These are phyloP conservation scores for Spodoptera frugiperda DNA, from an alignment of 1,140 invertebrate species.

Conservation along the genomic window DNA sequence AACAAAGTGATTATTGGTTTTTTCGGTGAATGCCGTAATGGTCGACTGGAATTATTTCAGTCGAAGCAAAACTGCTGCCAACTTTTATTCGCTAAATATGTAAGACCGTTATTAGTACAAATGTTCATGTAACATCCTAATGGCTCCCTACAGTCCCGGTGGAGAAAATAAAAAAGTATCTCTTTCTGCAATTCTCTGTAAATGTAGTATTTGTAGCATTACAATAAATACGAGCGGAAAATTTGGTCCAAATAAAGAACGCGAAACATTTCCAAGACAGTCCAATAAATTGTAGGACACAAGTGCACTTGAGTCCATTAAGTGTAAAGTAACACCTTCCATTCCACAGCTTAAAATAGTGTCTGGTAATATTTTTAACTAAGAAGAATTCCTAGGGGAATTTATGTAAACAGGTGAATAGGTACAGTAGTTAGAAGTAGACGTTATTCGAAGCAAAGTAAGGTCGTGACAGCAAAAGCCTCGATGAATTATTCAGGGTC, in stretches of 20 bases:
- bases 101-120: too few relatives aligned
- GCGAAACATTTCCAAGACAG: slow-evolving; percentile 22
- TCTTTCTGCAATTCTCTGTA: too few relatives aligned
- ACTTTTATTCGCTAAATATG: too few relatives aligned
- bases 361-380: slow-evolving; percentile 48
- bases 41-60: too few relatives aligned
- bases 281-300: slow-evolving; percentile 33
- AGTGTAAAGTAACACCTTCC: slow-evolving; percentile 57
- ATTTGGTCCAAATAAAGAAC: slow-evolving; percentile 17
- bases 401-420: slow-evolving; percentile 37
- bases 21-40: too few relatives aligned
- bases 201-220: neutral
- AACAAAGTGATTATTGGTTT: too few relatives aligned
- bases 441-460: slow-evolving; percentile 51
- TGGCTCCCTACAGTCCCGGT: too few relatives aligned
- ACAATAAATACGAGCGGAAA: neutral
- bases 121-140: too few relatives aligned
- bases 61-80: too few relatives aligned
- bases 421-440: slow-evolving; percentile 34
- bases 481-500: slow-evolving; percentile 70
- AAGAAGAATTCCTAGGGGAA: slow-evolving; percentile 15
- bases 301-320: slow-evolving; percentile 61
- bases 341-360: slow-evolving; percentile 44
- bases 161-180: too few relatives aligned
- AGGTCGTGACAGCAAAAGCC: slow-evolving; percentile 58